Base-by-base conservation (phyloP, 2,888 invertebrate species). In the Cosmia pyralina region DNA sequence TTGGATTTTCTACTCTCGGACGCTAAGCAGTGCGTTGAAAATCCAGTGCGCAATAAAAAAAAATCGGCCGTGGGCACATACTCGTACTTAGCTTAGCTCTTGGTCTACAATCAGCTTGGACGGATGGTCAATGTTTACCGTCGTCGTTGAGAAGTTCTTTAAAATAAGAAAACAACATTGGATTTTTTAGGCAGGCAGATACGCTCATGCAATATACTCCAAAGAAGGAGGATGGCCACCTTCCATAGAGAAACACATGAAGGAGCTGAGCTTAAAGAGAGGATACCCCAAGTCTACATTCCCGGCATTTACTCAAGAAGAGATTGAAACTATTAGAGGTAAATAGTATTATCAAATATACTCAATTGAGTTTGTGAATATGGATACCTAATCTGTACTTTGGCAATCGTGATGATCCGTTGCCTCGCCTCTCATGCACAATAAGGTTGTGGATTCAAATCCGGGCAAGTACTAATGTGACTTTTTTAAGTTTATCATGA, bases 171-270 rank as follows among this genome's bases (percentile, higher is more conserved):
- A n/a, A 48, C 28, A 19, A 19, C 0, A 19, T 19, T 19, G 48
- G 5, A 8, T 63, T 13, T 63, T 48, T 8, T 52, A 64, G 64
- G 64, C 11, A 17, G 96, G 96, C 0, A 92, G 93, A 70, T 96
- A 94, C 83, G 88, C 92, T 2, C 92, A 96, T 78, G 94, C 96
- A 0, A 94, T 96, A 65, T 96, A 88, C 87, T 91, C 93, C 1
- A 88, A 92, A 68, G 85, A 92, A 13, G 97, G 97, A 0, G 96
- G 97, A 53, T 97, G 97, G 93, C 96, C 96, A 0, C 87, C 92
- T 1, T 73, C 92, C 1, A 88, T 96, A 70, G 94, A 94, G 79
- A 88, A 93, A 41, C 75, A 87, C 10, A 89, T 97, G 58, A 92
- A 89, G 1, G 88, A 91, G 28, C 92, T 92, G 65, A 96, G 96